A percentile compares a stretch with the other conserved stretches of the same genome.
Conservation (phyloP, 2,888 invertebrate species). For the Himalopsyche kuldschensis region DNA sequence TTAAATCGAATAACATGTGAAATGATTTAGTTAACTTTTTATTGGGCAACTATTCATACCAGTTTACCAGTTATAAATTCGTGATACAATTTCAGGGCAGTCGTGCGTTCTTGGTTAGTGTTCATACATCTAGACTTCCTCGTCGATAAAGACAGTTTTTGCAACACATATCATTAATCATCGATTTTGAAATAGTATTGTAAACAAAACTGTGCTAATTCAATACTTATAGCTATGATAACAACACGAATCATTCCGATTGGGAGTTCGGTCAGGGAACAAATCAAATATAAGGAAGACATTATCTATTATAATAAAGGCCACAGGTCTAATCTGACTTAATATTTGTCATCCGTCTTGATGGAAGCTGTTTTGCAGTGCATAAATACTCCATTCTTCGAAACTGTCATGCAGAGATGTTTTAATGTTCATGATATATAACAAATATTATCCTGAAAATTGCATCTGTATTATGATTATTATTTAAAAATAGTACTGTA, state of each 20-base stretch:
- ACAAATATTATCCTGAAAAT: too few species aligned
- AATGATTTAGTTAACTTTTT: not conserved
- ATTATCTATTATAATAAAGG: too few species aligned
- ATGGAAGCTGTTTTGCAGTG: too few species aligned
- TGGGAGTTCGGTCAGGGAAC: too few species aligned
- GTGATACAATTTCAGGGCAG: not conserved
- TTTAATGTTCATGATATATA: too few species aligned
- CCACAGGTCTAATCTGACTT: too few species aligned
- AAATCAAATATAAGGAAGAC: too few species aligned
- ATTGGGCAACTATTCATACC: not conserved
- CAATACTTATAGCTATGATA: not conserved
- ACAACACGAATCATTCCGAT: not conserved
- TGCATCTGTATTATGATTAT: too few species aligned
- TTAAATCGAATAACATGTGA: not conserved
- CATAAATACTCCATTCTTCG: too few species aligned
- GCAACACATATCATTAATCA: not conserved
- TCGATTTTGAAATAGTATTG: not conserved
- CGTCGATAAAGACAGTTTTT: not conserved
- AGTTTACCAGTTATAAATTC: not conserved
- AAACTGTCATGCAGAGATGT: too few species aligned
- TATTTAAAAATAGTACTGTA: too few species aligned
- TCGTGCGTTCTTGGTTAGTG: not conserved
- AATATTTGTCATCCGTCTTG: too few species aligned
- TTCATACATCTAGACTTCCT: not conserved
- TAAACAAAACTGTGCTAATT: not conserved